Evolutionary conservation across 2,797 vertebrate species (phyloP), one percentile per base, ranked within the genome.

Genomic region (Hapalemur alaotrensis): DNA sequence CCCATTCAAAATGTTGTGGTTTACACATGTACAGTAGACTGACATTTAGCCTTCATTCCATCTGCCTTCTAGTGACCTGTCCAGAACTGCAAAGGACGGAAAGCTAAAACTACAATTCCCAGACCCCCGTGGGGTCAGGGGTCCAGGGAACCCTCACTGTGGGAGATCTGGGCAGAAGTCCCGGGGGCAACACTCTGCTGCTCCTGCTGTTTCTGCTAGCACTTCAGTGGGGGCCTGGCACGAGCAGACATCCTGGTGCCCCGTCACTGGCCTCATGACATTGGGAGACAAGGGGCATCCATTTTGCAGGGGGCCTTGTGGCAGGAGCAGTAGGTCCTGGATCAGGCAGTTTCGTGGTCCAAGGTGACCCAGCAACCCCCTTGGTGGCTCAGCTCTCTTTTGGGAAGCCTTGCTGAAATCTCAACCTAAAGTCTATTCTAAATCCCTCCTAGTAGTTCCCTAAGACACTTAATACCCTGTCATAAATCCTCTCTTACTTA

Each of bases 371-470:
- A 41, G 17, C 52, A 46, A 13, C 76, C 85, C n/a, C 14, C 25
- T 83, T 50, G 61, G 75, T 89, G 80, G 75, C 63, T 52, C 22
- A 52, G 50, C 20, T 54, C 28, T 93, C 85, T 48, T 89, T 38
- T 79, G 93, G 84, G 80, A 80, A 82, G 46, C 30, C 82, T 92
- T 79, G 38, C 38, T 79, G 52, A 80, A 95, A 95, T 48, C 76
- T 91, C 83, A 86, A 23, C 52, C 50, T 91, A 69, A 90, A 91
- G 63, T 91, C 57, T 92, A 61, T 91, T 90, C 75, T 94, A 97
- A 97, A 96, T 96, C 81, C 65, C 70, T 84, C 67, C 94, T 93
- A 32, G 22, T 76, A 70, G 92, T 80, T 92, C 95, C 91, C 6
- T 81, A 86, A 87, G 75, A 95, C 78, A 72, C 69, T 92, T 95